phyloP scores from a whole-genome alignment of 2,113 vertebrate species.

The Ameiurus melas region DNA sequence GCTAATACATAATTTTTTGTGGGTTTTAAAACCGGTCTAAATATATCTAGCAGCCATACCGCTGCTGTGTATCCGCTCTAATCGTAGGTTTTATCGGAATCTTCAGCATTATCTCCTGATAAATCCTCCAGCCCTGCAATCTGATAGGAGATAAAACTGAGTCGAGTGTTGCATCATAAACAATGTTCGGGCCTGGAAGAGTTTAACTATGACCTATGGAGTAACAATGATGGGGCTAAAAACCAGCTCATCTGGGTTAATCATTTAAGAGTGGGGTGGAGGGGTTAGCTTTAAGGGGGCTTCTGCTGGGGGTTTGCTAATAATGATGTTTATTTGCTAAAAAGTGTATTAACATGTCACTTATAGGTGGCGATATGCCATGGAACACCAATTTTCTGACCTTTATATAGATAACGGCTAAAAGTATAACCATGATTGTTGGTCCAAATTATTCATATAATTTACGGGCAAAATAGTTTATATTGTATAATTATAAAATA shows the following conservation, averaged over 20 bases:
- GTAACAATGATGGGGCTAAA: conserved; percentile 15
- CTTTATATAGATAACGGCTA: not conserved
- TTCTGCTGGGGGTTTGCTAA: conserved; percentile 18
- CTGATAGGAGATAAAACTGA: conserved; percentile 12
- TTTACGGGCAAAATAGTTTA: not conserved
- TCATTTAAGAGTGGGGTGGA: conserved; percentile 20
- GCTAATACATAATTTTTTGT: not conserved
- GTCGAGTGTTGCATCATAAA: not conserved
- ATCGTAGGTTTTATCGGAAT: conserved; percentile 28
- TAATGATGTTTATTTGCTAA: conserved; percentile 5
- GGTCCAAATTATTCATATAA: not conserved
- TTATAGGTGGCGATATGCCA: not conserved
- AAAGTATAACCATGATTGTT: not conserved
- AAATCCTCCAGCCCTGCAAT: conserved; percentile 15
- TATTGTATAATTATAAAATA: too few relatives aligned
- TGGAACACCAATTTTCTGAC: not conserved
- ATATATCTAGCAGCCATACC: not conserved
- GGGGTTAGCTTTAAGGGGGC: conserved; percentile 16
- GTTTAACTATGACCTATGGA: conserved; percentile 41
- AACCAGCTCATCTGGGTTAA: conserved; percentile 15
- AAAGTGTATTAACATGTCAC: conserved; percentile 14
- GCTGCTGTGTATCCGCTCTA: not conserved
- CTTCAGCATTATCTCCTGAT: conserved; percentile 28
- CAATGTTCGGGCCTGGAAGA: conserved; percentile 42
- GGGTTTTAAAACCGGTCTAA: not conserved